Percentiles rank a stretch among this genome's conserved stretches.
phyloP scores from a whole-genome alignment of 2,888 invertebrate genomes.

The Iphiclides podalirius region DNA sequence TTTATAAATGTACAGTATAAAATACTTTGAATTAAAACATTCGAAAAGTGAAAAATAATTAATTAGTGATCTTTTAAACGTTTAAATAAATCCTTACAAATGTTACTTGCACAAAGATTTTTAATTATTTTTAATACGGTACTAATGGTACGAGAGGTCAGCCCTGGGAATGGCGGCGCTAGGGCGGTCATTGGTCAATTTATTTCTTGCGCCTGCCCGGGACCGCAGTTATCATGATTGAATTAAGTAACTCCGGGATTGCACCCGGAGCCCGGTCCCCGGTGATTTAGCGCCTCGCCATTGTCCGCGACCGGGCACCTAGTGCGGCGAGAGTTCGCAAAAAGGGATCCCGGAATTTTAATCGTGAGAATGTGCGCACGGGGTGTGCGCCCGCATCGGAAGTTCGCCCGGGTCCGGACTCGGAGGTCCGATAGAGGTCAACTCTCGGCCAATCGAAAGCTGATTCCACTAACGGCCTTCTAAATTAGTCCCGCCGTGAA shows the following conservation, averaged over 20 bases:
- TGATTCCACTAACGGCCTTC: conserved; percentile 19
- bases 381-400: conserved; percentile 22
- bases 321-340: conserved; percentile 42
- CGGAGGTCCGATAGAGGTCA: conserved; percentile 55
- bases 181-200: conserved; percentile 74
- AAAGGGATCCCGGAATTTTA: conserved; percentile 67
- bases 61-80: too few relatives aligned
- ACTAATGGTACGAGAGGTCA: too few relatives aligned
- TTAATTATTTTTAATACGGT: too few relatives aligned
- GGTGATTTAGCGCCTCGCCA: conserved; percentile 58
- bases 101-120: too few relatives aligned
- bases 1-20: too few relatives aligned
- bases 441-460: conserved; percentile 37
- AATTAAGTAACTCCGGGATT: conserved; percentile 66
- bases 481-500: conserved; percentile 4
- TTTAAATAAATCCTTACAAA: too few relatives aligned
- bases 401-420: background rate
- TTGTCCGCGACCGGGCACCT: conserved; percentile 34
- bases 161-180: conserved; percentile 24
- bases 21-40: too few relatives aligned
- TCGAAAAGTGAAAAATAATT: too few relatives aligned
- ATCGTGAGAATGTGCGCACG: conserved; percentile 59
- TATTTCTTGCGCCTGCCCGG: conserved; percentile 66
- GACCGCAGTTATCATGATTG: conserved; percentile 78
- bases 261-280: conserved; percentile 42